Percentiles rank a stretch among this genome's conserved stretches.
Conservation (phyloP, 2,797 vertebrate species). For the Bucorvus abyssinicus region DNA sequence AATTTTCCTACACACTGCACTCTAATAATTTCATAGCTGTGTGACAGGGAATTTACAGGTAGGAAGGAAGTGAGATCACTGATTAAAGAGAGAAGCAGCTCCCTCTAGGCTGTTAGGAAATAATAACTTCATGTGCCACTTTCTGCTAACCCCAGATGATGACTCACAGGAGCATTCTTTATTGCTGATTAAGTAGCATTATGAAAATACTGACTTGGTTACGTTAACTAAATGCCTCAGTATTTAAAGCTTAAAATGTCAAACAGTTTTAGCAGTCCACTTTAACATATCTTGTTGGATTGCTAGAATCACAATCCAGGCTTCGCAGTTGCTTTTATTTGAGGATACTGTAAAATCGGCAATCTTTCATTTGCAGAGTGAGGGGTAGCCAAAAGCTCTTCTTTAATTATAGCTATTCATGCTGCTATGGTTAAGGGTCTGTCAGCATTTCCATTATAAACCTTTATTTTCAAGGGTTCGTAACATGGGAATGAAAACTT, state of each 20-base stretch:
- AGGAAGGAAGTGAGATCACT: slow-evolving; percentile 68
- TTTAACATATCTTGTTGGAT: slow-evolving; percentile 61
- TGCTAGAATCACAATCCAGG: slow-evolving; percentile 59
- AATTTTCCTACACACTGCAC: slow-evolving; percentile 32
- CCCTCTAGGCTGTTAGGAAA: slow-evolving; percentile 75
- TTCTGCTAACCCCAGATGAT: slow-evolving; percentile 72
- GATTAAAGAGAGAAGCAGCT: slow-evolving; percentile 72
- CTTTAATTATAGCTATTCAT: slow-evolving; percentile 76
- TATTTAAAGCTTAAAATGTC: slow-evolving; percentile 74
- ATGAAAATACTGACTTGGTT: slow-evolving; percentile 76
- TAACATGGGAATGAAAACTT: slow-evolving; percentile 70
- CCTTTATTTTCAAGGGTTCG: slow-evolving; percentile 72
- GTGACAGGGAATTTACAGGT: slow-evolving; percentile 70
- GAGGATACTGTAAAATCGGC: slow-evolving; percentile 66
- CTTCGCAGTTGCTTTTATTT: slow-evolving; percentile 66
- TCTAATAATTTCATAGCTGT: slow-evolving; percentile 66
- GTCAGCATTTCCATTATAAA: slow-evolving; percentile 75
- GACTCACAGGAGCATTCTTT: slow-evolving; percentile 75
- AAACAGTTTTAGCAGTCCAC: slow-evolving; percentile 62
- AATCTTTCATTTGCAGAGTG: slow-evolving; percentile 66
- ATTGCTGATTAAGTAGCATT: slow-evolving; percentile 75
- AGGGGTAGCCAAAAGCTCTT: slow-evolving; percentile 75
- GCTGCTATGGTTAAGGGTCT: slow-evolving; percentile 71
- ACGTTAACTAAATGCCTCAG: slow-evolving; percentile 68
- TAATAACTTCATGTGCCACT: slow-evolving; percentile 74